Evolutionary conservation across 2,113 vertebrate genomes (phyloP).

Genomic region (Toxotes jaculatrix): DNA sequence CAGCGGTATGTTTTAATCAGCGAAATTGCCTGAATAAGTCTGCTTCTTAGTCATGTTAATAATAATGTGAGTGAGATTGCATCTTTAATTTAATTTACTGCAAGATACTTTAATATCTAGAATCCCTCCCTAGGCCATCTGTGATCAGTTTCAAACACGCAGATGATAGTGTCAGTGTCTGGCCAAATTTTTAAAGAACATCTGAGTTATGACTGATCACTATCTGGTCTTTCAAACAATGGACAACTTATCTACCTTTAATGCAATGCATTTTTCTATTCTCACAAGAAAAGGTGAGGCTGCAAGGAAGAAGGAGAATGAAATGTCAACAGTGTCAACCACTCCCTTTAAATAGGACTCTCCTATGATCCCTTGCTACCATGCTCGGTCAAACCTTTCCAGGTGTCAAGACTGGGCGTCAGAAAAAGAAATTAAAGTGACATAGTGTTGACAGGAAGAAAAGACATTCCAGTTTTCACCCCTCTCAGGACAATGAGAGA

Average conservation of each 20-base stretch:
- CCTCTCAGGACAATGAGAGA: conserved; percentile 88
- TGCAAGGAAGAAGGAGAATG: conserved; percentile 71
- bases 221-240: conserved; percentile 75
- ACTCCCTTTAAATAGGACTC: conserved; percentile 85
- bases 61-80: conserved; percentile 72
- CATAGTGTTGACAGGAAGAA: conserved; percentile 91
- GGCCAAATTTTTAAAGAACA: conserved; percentile 69
- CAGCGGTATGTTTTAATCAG: conserved; percentile 46
- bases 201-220: conserved; percentile 79
- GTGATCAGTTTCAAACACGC: conserved; percentile 72
- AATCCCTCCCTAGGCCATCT: conserved; percentile 64
- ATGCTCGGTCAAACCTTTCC: conserved; percentile 80
- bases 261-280: conserved; percentile 62
- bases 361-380: conserved; percentile 84
- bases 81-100: conserved; percentile 82
- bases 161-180: conserved; percentile 67
- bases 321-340: conserved; percentile 90
- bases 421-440: conserved; percentile 92
- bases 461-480: conserved; percentile 87
- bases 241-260: conserved; percentile 62
- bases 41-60: conserved; percentile 56
- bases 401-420: conserved; percentile 87
- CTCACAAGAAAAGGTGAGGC: conserved; percentile 71
- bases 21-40: conserved; percentile 52
- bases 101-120: conserved; percentile 76